These are phyloP conservation scores for Perithous albicinctus DNA, from an alignment of 2,888 invertebrate species.

Conservation along the genomic window DNA sequence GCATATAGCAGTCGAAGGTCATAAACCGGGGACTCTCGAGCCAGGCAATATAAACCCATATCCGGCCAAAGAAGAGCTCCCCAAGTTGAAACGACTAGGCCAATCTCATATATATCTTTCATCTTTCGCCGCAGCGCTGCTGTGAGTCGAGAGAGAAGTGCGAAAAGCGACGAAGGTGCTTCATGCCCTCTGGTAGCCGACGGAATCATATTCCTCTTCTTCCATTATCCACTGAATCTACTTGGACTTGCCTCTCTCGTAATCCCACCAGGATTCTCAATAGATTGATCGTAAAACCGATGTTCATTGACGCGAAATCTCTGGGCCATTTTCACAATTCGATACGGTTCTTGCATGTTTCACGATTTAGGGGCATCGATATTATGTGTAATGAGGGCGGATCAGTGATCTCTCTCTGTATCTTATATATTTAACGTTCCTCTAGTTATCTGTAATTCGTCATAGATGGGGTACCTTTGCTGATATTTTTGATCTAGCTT, in stretches of 20 bases:
- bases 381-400: background rate
- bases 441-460: background rate
- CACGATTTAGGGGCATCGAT: background rate
- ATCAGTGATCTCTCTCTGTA: constrained; percentile 6
- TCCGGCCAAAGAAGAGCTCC: constrained; percentile 68
- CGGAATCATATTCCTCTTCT: constrained; percentile 68
- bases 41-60: constrained; percentile 74
- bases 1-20: constrained; percentile 72
- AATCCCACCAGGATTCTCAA: constrained; percentile 70
- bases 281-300: constrained; percentile 76
- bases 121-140: constrained; percentile 75
- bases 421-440: too few relatives aligned
- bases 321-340: constrained; percentile 41
- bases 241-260: constrained; percentile 33
- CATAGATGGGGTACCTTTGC: too few relatives aligned
- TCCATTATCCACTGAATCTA: constrained; percentile 39
- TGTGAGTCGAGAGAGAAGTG: background rate
- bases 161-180: constrained; percentile 18
- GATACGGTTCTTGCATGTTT: constrained; percentile 18
- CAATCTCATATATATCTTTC: constrained; percentile 76
- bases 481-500: too few relatives aligned
- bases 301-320: constrained; percentile 69
- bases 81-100: constrained; percentile 66
- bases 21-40: constrained; percentile 70
- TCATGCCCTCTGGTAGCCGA: too few relatives aligned